These are phyloP conservation scores for Chiridota heheva DNA, from an alignment of 35 echinoderm and acorn worm genomes.

Conservation along the genomic window DNA sequence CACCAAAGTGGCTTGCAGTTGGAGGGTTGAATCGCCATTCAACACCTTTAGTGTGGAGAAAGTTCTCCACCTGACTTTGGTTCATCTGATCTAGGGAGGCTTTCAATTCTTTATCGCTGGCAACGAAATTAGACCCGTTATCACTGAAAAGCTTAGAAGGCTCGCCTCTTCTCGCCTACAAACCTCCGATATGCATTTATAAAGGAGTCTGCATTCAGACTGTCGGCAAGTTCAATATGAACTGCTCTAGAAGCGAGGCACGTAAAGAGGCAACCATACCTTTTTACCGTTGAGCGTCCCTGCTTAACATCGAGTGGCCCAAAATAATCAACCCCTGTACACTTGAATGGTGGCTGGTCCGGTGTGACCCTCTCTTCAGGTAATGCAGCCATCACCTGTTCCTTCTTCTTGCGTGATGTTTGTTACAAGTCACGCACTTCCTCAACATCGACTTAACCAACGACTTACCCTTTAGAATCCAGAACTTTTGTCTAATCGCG, in stretches of 20 bases:
- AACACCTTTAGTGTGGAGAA: neutral
- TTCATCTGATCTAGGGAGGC: constrained; percentile 5
- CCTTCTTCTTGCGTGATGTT: constrained; percentile 6
- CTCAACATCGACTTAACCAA: constrained; percentile 13
- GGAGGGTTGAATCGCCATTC: constrained; percentile 51
- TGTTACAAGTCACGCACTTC: constrained; percentile 36
- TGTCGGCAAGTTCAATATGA: constrained; percentile 51
- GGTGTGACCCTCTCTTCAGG: constrained; percentile 36
- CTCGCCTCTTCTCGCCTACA: constrained; percentile 32
- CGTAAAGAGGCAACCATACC: constrained; percentile 61
- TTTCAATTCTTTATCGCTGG: constrained; percentile 24
- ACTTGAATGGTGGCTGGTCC: constrained; percentile 46
- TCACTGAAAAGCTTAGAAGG: constrained; percentile 21
- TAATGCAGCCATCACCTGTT: constrained; percentile 67
- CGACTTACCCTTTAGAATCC: constrained; percentile 25
- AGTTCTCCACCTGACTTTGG: neutral
- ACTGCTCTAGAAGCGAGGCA: constrained; percentile 57
- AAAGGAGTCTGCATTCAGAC: constrained; percentile 36
- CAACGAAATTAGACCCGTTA: constrained; percentile 64
- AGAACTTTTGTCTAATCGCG: constrained; percentile 28
- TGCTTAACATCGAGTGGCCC: constrained; percentile 45
- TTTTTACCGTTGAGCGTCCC: constrained; percentile 33
- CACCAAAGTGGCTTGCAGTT: neutral
- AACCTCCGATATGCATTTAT: constrained; percentile 60
- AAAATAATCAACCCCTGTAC: constrained; percentile 49